Evolutionary conservation across 1,140 invertebrate genomes (phyloP).

Genomic region (Drosophila setifemur): DNA sequence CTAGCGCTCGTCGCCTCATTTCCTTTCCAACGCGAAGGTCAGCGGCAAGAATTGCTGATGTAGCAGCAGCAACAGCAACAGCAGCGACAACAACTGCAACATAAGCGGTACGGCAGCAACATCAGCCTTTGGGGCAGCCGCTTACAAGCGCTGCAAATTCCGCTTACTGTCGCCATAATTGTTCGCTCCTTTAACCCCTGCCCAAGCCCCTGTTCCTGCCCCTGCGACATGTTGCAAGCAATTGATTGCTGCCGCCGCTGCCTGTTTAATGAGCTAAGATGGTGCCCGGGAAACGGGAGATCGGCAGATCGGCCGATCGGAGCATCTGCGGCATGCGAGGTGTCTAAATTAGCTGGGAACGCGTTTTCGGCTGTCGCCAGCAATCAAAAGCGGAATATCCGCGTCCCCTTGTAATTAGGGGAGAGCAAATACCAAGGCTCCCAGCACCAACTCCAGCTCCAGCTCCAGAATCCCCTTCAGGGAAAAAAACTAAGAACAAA

Average conservation of each 20-base stretch:
- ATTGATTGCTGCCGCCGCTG: constrained; percentile 54
- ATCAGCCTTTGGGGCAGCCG: constrained; percentile 60
- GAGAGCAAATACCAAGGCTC: constrained; percentile 51
- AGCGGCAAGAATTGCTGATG: constrained; percentile 29
- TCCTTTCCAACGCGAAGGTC: constrained; percentile 70
- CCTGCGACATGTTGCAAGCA: constrained; percentile 60
- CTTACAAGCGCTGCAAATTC: constrained; percentile 76
- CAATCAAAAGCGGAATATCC: constrained; percentile 71
- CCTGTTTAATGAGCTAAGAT: constrained; percentile 59
- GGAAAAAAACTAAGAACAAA: not conserved
- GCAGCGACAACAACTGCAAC: not conserved
- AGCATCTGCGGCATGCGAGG: constrained; percentile 70
- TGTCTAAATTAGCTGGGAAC: constrained; percentile 81
- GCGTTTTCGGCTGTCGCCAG: constrained; percentile 69
- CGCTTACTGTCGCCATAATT: constrained; percentile 72
- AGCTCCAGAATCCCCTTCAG: not conserved
- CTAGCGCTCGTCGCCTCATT: constrained; percentile 53
- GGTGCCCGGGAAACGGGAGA: not conserved
- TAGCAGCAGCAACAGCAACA: not conserved
- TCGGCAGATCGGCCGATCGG: not conserved
- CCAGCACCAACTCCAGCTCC: not conserved
- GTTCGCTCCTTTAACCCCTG: constrained; percentile 38
- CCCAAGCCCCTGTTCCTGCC: not conserved
- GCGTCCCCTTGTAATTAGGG: constrained; percentile 63
- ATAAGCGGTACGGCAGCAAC: constrained; percentile 11